A percentile compares a stretch with the other conserved stretches of the same genome.
Evolutionary conservation across 2,888 invertebrate species (phyloP).

Genomic region (Abscondita cerata): DNA sequence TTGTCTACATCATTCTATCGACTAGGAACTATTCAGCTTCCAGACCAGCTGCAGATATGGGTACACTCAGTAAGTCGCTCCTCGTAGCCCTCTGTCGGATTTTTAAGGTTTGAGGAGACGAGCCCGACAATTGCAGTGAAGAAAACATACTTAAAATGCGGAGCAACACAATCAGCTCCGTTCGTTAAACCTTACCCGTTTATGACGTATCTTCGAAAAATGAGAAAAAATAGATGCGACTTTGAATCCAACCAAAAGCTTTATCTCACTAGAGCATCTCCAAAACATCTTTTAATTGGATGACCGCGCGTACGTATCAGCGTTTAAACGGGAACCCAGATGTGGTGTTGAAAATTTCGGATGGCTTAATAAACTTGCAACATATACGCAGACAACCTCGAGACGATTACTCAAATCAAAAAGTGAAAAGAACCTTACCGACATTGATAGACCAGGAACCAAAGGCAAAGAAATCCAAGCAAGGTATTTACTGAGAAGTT

Average conservation of each 20-base stretch:
- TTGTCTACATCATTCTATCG: too few relatives aligned
- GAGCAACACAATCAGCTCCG: slow-evolving; percentile 53
- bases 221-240: slow-evolving; percentile 31
- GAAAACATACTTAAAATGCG: slow-evolving; percentile 53
- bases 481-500: slow-evolving; percentile 52
- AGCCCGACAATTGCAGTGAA: slow-evolving; percentile 54
- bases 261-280: slow-evolving; percentile 12
- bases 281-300: slow-evolving; percentile 24
- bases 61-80: slow-evolving; percentile 29
- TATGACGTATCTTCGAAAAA: slow-evolving; percentile 28
- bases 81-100: slow-evolving; percentile 40
- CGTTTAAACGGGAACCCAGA: slow-evolving; percentile 39
- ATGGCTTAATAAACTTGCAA: slow-evolving; percentile 61
- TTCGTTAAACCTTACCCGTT: slow-evolving; percentile 43
- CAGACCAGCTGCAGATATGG: slow-evolving; percentile 44
- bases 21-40: too few relatives aligned
- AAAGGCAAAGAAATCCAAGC: slow-evolving; percentile 48
- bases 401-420: slow-evolving; percentile 23
- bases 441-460: slow-evolving; percentile 20
- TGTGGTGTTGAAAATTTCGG: slow-evolving; percentile 39
- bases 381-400: slow-evolving; percentile 59
- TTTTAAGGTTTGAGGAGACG: slow-evolving; percentile 52
- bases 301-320: slow-evolving; percentile 26
- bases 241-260: slow-evolving; percentile 26
- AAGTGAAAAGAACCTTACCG: slow-evolving; percentile 19